Evolutionary conservation across 2,797 vertebrate species (phyloP), one percentile per base, ranked within the genome.

Genomic region (Coregonus sp.): DNA sequence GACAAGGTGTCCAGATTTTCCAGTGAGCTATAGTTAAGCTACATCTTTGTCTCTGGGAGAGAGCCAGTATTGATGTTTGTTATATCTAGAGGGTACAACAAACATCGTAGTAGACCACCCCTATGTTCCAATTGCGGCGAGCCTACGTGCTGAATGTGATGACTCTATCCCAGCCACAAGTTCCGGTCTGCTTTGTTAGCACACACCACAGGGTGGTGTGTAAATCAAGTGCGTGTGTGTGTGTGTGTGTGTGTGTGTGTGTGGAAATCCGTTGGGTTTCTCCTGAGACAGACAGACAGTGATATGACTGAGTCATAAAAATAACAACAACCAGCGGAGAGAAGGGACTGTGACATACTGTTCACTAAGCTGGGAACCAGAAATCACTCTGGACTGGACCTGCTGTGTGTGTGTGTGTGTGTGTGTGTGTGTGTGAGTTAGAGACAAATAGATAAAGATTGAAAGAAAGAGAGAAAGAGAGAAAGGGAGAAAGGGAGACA

Each of bases 131-230:
- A n/a, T 77, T 25, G 20, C 50, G 35, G 74, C 73, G 37, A 61
- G 70, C 47, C 76, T 85, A 78, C 25, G 69, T 86, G 85, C 77
- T 73, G 66, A 78, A 82, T 80, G 70, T 78, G 75, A 89, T 18
- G 50, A 78, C 82, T 81, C 78, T 72, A 75, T 86, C 81, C 6
- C 2, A 47, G 40, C 40, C 40, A 47, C 40, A 47, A 12, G 40
- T 47, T 47, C 40, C 40, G 11, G 40, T 47, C 40, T 47, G 40
- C 40, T 47, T 47, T 47, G 9, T 47, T 47, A 47, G 40, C 40
- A 47, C 70, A 78, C 63, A 78, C 66, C 52, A 47, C 37, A 77
- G 70, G 76, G 82, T 71, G 65, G 14, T 51, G 40, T 50, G 40
- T 50, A 50, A 47, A 25, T 20, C 47, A 47, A 50, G 37, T 70